Evolutionary conservation across 2,113 vertebrate species (phyloP).

Genomic region (Dunckerocampus dactyliophorus): DNA sequence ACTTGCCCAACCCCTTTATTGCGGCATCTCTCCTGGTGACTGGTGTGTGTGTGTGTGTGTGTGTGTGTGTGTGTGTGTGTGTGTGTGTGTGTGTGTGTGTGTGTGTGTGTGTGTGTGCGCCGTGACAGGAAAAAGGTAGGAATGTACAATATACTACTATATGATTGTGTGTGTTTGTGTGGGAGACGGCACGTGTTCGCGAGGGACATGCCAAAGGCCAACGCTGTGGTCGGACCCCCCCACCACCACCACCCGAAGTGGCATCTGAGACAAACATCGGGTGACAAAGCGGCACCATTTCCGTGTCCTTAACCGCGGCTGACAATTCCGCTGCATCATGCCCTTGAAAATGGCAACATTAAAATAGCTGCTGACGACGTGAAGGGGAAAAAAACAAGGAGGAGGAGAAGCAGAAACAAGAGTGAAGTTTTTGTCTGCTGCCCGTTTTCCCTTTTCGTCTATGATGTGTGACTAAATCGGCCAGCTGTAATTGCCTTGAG

Average conservation of each 20-base stretch:
- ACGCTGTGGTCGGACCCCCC: conserved; percentile 23
- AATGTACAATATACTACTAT: background rate
- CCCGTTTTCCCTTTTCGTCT: conserved; percentile 5
- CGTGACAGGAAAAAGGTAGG: no score
- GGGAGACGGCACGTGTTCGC: conserved; percentile 32
- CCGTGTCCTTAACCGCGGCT: conserved; percentile 41
- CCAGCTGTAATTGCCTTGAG: conserved; percentile 51
- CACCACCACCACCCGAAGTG: conserved; percentile 34
- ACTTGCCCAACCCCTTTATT: no score
- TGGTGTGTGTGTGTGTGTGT: no score
- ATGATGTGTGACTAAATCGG: conserved; percentile 49
- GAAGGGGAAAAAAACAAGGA: conserved; percentile 14
- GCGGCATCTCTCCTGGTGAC: no score
- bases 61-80: no score
- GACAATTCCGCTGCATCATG: conserved; percentile 19
- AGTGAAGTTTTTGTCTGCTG: background rate
- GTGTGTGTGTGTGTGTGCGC: no score
- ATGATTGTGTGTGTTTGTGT: conserved; percentile 12
- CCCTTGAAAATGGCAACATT: conserved; percentile 13
- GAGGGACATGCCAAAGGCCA: conserved; percentile 46
- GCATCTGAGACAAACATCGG: conserved; percentile 54
- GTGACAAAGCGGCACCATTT: conserved; percentile 65
- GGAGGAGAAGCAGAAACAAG: conserved; percentile 5
- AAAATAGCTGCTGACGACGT: conserved; percentile 12
- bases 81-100: no score